These are phyloP conservation scores for Accipiter virgatus DNA, from an alignment of 2,113 vertebrate genomes.

Conservation along the genomic window DNA sequence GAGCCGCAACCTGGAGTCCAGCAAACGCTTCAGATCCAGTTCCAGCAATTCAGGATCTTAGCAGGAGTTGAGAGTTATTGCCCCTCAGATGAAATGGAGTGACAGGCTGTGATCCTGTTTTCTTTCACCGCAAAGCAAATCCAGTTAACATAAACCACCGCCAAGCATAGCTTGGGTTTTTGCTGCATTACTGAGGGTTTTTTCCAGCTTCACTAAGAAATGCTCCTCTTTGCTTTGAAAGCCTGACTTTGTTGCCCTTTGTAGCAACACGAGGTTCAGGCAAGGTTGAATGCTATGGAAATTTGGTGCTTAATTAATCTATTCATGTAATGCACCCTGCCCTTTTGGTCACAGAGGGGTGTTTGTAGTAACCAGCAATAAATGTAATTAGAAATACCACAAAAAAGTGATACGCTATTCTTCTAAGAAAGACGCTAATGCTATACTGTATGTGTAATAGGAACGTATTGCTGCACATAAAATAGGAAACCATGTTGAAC, in stretches of 20 bases:
- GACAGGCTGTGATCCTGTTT: background rate
- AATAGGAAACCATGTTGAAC: background rate
- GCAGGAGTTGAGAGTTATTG: background rate
- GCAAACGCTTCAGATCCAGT: background rate
- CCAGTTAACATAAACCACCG: background rate
- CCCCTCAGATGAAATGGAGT: background rate
- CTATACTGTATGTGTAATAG: background rate
- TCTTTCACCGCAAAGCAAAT: background rate
- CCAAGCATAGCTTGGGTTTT: background rate
- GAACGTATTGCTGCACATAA: background rate
- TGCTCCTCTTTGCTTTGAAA: background rate
- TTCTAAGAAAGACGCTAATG: background rate
- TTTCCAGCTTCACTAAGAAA: background rate
- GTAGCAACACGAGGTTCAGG: background rate
- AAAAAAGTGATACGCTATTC: background rate
- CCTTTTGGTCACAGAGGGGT: background rate
- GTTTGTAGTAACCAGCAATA: conserved; percentile 4
- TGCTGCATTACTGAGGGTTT: background rate
- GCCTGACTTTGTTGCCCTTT: background rate
- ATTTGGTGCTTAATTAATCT: conserved; percentile 21
- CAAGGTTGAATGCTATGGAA: background rate
- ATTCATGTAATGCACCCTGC: background rate
- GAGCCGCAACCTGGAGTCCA: background rate
- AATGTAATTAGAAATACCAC: background rate
- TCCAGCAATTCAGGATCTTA: background rate